Base-by-base conservation (phyloP, 2,888 invertebrate species). In the Macroteleia sp. region DNA sequence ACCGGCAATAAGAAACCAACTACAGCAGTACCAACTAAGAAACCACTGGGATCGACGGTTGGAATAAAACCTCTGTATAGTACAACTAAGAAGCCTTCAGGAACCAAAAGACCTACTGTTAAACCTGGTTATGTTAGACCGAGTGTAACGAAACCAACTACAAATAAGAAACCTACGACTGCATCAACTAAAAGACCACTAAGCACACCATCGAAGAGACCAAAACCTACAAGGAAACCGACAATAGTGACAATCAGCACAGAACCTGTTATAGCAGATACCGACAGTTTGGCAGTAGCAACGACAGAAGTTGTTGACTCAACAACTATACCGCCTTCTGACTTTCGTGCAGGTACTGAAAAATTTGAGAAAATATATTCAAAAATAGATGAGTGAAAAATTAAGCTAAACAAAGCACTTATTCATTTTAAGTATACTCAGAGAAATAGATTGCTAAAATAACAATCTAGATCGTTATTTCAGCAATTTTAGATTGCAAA, bases 191-290 rank as follows among this genome's bases (percentile, higher is more conserved):
- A 79, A 22, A 87, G 70, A 52, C 86, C 86, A 28, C 81, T 81
- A 5, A 77, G 69, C 3, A 84, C 87, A 5, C n/a, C n/a, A n/a
- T 88, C 87, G 5, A 90, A 86, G 56, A 86, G 88, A 16, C 84
- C 87, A 1, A 90, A 85, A 76, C 90, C 92, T n/a, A 92, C 92
- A 19, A 92, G 91, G 22, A 92, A 92, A 1, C 82, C 90, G 0
- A 88, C 88, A 4, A 82, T 86, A 1, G 50, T 85, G 0, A 77
- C 85, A 10, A 54, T 77, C 8, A 82, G 79, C 32, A 87, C 89
- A 5, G 81, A 85, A 48, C 46, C 81, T 0, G 36, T 82, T 8
- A 41, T 71, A 3, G 73, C 70, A 3, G 82, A 83, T 3, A 79
- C 62, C 17, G 79, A 80, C 22, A 57, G 32, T 19, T n/a, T 39